Base-by-base conservation (phyloP, 2,113 vertebrate genomes). In the Mesembrinibis cayennensis region DNA sequence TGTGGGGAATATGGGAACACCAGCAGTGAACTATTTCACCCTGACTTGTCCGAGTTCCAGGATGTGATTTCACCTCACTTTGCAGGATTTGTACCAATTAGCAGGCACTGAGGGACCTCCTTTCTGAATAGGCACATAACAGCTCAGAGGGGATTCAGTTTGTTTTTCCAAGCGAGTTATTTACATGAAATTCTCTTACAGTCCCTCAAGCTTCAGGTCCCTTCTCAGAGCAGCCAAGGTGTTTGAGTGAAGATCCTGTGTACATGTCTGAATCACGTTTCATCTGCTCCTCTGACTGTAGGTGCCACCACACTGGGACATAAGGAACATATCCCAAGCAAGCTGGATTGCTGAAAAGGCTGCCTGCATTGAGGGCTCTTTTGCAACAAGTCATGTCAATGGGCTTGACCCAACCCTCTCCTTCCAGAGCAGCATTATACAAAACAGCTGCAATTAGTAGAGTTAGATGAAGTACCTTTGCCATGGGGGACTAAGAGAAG, bases 41-140 rank as follows among this genome's bases (percentile, higher is more conserved):
- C 38, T 27, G 30, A 58, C 52, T 89, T 78, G 72, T 77, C 45
- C 0, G 1, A 45, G 78, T 90, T 93, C 73, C 82, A 95, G 66
- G 45, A 82, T 21, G 50, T 93, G 73, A 87, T 93, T 95, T 93
- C 84, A 91, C 80, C 38, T 91, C 87, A 62, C 18, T 73, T 95
- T 30, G 19, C 34, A 76, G n/a, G 19, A 56, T 87, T 95, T 82
- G 53, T 50, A 77, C 73, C 73, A 87, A 82, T 95, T 95, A 96
- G 70, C 44, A 84, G 61, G 73, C 52, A 34, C 30, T 23, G 27
- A 87, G 56, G 61, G 69, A 92, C 53, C 27, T 76, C 34, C 47
- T 85, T 84, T 91, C 72, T 61, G 56, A 84, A 61, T 4, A 89
- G n/a, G 53, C 76, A 49, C 61, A 40, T 45, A 87, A 82, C 27